Conservation (phyloP, 2,888 invertebrate genomes). For the Ormia ochracea region DNA sequence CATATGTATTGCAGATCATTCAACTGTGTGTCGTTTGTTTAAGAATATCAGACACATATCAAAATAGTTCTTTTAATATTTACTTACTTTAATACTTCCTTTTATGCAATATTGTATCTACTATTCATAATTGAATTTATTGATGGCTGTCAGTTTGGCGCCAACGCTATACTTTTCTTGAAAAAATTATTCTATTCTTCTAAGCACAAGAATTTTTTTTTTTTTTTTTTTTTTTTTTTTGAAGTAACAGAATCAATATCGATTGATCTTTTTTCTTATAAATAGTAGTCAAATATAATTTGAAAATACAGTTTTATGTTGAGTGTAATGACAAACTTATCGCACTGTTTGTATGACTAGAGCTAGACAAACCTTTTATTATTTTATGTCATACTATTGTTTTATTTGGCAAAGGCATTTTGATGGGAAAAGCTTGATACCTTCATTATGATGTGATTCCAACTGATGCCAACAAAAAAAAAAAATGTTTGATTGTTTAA, state of each 20-base stretch:
- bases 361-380: conserved; percentile 40
- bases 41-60: background rate
- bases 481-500: conserved; percentile 6
- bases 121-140: conserved; percentile 50
- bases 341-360: background rate
- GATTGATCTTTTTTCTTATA: conserved; percentile 17
- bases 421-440: background rate
- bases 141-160: conserved; percentile 52
- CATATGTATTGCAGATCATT: background rate
- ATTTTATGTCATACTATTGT: conserved; percentile 11
- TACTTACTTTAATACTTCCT: conserved; percentile 15
- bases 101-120: conserved; percentile 23
- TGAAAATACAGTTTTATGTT: conserved; percentile 23
- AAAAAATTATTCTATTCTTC: conserved; percentile 31
- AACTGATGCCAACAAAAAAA: conserved; percentile 5
- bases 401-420: background rate
- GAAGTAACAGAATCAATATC: conserved; percentile 22
- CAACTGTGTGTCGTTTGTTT: conserved; percentile 37
- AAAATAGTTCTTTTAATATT: background rate
- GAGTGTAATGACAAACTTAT: background rate
- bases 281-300: conserved; percentile 2
- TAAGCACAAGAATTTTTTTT: background rate
- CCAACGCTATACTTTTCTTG: conserved; percentile 31
- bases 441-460: background rate
- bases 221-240: background rate